Evolutionary conservation across 2,888 invertebrate species (phyloP).

Genomic region (Homarus gammarus): DNA sequence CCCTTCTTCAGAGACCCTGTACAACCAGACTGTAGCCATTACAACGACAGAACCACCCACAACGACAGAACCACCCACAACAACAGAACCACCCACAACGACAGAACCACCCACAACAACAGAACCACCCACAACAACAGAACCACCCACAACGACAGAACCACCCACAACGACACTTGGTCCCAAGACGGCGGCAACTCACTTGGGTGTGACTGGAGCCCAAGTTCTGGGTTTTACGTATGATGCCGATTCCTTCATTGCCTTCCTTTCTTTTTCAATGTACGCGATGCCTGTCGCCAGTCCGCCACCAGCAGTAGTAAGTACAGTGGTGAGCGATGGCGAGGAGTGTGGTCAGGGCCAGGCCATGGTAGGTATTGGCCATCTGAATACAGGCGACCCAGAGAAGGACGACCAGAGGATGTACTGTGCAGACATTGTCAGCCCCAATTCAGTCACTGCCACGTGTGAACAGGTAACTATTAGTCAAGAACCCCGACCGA

Average conservation of each 20-base stretch:
- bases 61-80: too few species aligned
- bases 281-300: background rate
- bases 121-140: background rate
- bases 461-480: background rate
- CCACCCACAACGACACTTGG: background rate
- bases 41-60: background rate
- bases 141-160: background rate
- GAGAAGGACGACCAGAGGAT: conserved; percentile 19
- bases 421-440: background rate
- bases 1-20: background rate
- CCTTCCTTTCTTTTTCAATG: background rate
- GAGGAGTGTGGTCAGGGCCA: background rate
- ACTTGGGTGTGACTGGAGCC: background rate
- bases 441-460: background rate
- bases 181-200: background rate
- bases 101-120: background rate
- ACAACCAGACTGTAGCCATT: background rate
- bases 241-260: background rate
- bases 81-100: too few species aligned
- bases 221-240: background rate
- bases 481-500: background rate
- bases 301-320: background rate
- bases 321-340: background rate
- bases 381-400: background rate
- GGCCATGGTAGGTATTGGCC: conserved; percentile 17